These are phyloP conservation scores for Sylvicapra grimmia DNA, from an alignment of 2,113 vertebrate genomes.

Conservation along the genomic window DNA sequence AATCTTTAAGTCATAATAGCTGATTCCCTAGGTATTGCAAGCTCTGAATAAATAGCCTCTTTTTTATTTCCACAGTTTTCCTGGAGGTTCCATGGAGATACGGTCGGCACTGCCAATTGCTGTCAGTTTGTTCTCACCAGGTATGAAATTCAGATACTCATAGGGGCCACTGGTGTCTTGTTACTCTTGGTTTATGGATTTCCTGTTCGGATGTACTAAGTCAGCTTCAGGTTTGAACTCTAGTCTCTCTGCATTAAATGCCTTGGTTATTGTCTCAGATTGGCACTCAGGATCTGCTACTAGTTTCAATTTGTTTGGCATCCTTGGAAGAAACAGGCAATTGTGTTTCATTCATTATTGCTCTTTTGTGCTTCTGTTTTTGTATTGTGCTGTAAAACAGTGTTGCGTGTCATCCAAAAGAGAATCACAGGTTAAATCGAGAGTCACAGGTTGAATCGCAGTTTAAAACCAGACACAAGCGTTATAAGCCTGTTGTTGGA, in stretches of 20 bases:
- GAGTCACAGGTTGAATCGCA: not conserved
- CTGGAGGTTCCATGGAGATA: not conserved
- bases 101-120: not conserved
- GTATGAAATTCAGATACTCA: not conserved
- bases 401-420: not conserved
- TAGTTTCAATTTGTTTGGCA: not conserved
- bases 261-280: not conserved
- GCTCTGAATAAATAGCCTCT: not conserved
- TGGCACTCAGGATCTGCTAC: not conserved
- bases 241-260: not conserved
- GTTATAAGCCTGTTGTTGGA: not conserved
- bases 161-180: not conserved
- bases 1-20: not conserved
- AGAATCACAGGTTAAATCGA: not conserved
- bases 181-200: not conserved
- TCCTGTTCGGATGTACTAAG: not conserved
- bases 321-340: not conserved
- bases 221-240: not conserved
- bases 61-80: not conserved
- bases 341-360: not conserved
- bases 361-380: not conserved
- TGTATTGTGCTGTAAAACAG: not conserved
- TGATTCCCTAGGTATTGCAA: not conserved
- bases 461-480: not conserved
- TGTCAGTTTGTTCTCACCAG: not conserved